A percentile compares a stretch with the other conserved stretches of the same genome.
Conservation (phyloP, 1,140 invertebrate species). For the Platorchestia sp. region DNA sequence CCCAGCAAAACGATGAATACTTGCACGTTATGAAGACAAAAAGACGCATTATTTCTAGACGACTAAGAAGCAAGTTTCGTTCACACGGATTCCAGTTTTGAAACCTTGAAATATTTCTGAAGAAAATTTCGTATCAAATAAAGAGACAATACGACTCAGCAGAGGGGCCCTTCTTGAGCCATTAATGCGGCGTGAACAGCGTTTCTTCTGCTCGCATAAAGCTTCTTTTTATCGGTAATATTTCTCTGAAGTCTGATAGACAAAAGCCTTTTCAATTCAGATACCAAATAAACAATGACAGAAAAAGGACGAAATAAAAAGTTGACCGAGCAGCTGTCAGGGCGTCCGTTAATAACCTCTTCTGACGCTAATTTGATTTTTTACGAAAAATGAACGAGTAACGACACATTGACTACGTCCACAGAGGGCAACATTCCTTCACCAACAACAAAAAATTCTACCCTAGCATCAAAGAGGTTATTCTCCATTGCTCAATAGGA, state of each 20-base stretch:
- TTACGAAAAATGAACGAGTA: not conserved
- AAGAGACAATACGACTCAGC: not conserved
- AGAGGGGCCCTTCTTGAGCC: not conserved
- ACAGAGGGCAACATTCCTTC: not conserved
- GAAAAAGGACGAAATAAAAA: not conserved
- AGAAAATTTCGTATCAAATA: not conserved
- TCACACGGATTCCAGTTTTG: not conserved
- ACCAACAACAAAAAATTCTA: not conserved
- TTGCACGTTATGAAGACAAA: not conserved
- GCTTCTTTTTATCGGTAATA: not conserved
- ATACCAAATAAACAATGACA: not conserved
- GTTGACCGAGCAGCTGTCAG: not conserved
- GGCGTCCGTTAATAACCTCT: not conserved
- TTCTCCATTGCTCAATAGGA: not conserved
- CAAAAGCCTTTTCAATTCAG: not conserved
- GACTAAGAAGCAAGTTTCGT: not conserved
- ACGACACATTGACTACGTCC: not conserved
- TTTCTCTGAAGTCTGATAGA: not conserved
- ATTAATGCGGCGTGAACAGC: not conserved
- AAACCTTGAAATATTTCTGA: not conserved
- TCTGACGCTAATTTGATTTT: not conserved
- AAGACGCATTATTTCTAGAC: not conserved
- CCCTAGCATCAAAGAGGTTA: not conserved
- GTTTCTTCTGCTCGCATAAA: not conserved
- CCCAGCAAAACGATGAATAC: not conserved